These are phyloP conservation scores for Acrobeloides nanus DNA, from an alignment of 2,888 invertebrate species.

Conservation along the genomic window DNA sequence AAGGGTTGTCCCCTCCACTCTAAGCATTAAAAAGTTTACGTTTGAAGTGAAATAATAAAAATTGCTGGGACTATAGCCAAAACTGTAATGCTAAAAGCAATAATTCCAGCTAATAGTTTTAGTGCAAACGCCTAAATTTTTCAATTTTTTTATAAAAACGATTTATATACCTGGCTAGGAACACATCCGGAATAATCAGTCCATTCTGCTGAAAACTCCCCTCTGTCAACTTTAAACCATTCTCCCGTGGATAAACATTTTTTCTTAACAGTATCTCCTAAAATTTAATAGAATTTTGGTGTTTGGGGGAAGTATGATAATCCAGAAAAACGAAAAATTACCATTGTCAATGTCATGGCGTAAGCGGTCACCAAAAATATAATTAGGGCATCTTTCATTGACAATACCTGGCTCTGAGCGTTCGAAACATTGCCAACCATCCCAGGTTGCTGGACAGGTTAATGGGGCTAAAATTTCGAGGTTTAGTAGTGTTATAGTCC, in stretches of 20 bases:
- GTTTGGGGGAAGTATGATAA: background rate
- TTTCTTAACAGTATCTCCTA: conserved; percentile 21
- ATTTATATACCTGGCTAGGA: background rate
- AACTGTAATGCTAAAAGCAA: conserved; percentile 37
- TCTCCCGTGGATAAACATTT: conserved; percentile 26
- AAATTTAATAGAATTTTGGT: conserved; percentile 4
- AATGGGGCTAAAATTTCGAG: background rate
- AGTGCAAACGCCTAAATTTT: conserved; percentile 25
- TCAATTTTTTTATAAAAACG: conserved; percentile 2
- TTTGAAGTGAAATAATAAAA: conserved; percentile 32
- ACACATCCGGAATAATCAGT: conserved; percentile 35
- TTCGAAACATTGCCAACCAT: conserved; percentile 51
- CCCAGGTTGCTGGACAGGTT: conserved; percentile 50
- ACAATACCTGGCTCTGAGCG: conserved; percentile 25
- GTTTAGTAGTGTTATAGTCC: background rate
- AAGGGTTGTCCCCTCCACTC: no score
- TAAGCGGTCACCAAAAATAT: conserved; percentile 33
- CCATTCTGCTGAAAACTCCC: conserved; percentile 18
- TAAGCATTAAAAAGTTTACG: no score
- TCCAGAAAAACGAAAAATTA: conserved; percentile 3
- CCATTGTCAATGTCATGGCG: conserved; percentile 4
- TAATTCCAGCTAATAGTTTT: conserved; percentile 30
- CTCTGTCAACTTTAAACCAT: conserved; percentile 11
- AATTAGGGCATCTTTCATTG: conserved; percentile 30
- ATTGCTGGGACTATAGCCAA: conserved; percentile 43